Conservation (phyloP, 2,113 vertebrate species). For the Andinoacara biseriatus region DNA sequence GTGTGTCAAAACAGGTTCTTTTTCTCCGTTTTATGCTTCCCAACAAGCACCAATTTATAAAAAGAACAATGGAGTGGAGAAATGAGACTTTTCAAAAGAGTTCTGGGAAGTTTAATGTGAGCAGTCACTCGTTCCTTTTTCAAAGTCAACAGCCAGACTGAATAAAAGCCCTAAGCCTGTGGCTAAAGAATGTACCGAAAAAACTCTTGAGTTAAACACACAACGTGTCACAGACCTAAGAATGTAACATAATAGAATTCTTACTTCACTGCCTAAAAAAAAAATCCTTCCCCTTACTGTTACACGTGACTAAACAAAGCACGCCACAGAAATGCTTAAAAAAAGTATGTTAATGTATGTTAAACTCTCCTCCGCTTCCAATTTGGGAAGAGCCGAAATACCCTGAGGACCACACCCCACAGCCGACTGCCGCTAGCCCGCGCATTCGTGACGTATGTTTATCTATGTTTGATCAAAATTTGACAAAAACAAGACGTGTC, state of each 20-base stretch:
- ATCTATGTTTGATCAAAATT: not conserved
- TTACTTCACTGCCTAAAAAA: not conserved
- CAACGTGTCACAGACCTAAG: not conserved
- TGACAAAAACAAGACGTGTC: not conserved
- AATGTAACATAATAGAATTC: not conserved
- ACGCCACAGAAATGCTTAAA: not conserved
- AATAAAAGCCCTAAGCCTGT: not conserved
- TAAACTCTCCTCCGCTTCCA: not conserved
- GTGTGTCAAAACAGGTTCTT: slow-evolving; percentile 66
- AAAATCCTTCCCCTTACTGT: not conserved
- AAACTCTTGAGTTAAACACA: not conserved
- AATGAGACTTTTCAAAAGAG: slow-evolving; percentile 58
- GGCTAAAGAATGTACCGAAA: not conserved
- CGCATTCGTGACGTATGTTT: not conserved
- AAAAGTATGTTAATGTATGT: not conserved
- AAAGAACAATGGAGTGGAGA: slow-evolving; percentile 61
- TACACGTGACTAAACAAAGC: not conserved
- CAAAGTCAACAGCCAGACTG: not conserved
- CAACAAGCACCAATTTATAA: slow-evolving; percentile 58
- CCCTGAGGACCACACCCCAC: not conserved
- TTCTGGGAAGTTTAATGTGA: slow-evolving; percentile 39
- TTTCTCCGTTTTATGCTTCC: slow-evolving; percentile 46
- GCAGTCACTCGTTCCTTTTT: slow-evolving; percentile 1
- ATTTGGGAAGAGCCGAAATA: slow-evolving; percentile 20
- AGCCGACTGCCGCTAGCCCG: slow-evolving; percentile 46